Evolutionary conservation across 2,113 vertebrate genomes (phyloP), one percentile per base, ranked within the genome.

Genomic region (Chelonoidis abingdonii): DNA sequence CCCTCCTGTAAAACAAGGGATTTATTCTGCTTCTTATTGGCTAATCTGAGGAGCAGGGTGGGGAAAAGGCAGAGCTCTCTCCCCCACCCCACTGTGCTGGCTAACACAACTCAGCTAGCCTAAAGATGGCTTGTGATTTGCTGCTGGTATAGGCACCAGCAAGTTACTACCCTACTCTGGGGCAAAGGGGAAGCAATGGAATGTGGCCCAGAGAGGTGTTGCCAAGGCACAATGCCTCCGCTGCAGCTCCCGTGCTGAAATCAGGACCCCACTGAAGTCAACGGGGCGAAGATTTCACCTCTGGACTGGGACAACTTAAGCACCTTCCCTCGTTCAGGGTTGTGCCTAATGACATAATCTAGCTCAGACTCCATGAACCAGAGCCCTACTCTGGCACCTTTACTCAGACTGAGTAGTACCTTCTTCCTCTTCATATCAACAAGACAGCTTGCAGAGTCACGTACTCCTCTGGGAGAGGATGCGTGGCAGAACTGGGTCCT

Each of bases 191-290:
- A 31, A 65, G 12, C 16, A 62, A 21, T 49, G 82, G 49, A 79
- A 3, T 54, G 4, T 13, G 5, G 13, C 52, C 76, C 12, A 10
- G 0, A 0, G 44, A 35, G 38, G 12, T 44, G n/a, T 41, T 47
- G 62, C 85, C 75, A 81, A 84, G 80, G 11, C 2, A 1, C 6
- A n/a, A 8, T 65, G 14, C 14, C 62, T n/a, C 62, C 31, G 3
- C 31, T 65, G 31, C 4, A 8, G 57, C 29, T 87, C 29, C 31
- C 0, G 5, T 92, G 16, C 22, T 52, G 83, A 92, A 86, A 17
- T 24, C 50, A 83, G 87, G 49, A 27, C 72, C n/a, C 38, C n/a
- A 10, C 0, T 5, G 25, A 83, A 88, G 80, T 38, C 10, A 92
- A 11, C 8, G 9, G 38, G 35, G 19, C 10, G 25, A 86, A 75